Percentiles rank a stretch among this genome's conserved stretches.
phyloP scores from a whole-genome alignment of 2,888 invertebrate genomes.

The Drosophila longiperda region DNA sequence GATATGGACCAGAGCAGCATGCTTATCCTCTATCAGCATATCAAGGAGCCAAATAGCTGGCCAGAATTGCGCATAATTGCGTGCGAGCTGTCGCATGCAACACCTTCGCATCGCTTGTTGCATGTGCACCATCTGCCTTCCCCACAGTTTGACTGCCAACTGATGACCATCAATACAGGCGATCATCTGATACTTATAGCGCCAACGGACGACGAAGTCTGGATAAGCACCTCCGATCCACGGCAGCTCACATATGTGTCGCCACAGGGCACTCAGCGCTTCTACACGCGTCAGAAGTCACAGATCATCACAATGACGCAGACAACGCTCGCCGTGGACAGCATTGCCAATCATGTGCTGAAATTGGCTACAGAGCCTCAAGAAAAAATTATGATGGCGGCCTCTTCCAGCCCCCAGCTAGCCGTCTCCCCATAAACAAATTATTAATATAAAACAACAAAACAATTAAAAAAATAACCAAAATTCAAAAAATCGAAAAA shows the following conservation, averaged over 20 bases:
- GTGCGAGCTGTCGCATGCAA: slow-evolving; percentile 79
- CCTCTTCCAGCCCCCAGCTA: slow-evolving; percentile 5
- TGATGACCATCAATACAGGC: slow-evolving; percentile 76
- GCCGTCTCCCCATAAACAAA: slow-evolving; percentile 15
- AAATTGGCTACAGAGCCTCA: slow-evolving; percentile 75
- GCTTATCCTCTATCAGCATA: slow-evolving; percentile 74
- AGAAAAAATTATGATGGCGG: slow-evolving; percentile 5
- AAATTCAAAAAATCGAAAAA: neutral
- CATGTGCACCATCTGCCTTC: slow-evolving; percentile 75
- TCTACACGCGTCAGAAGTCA: slow-evolving; percentile 77
- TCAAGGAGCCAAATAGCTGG: slow-evolving; percentile 34
- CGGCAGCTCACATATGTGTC: slow-evolving; percentile 72
- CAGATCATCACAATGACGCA: slow-evolving; percentile 79
- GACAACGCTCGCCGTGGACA: slow-evolving; percentile 74
- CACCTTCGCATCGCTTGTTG: slow-evolving; percentile 81
- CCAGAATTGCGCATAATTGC: slow-evolving; percentile 80
- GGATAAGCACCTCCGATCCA: slow-evolving; percentile 81
- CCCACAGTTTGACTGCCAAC: slow-evolving; percentile 68
- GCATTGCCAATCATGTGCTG: slow-evolving; percentile 80
- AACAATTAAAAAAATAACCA: neutral
- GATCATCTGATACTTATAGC: slow-evolving; percentile 81
- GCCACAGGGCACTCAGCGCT: slow-evolving; percentile 68
- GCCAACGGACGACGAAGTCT: slow-evolving; percentile 76
- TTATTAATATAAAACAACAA: slow-evolving; percentile 4
- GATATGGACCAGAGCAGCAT: slow-evolving; percentile 81